These are phyloP conservation scores for Choloepus didactylus DNA, from an alignment of 2,797 vertebrate species.

Conservation along the genomic window DNA sequence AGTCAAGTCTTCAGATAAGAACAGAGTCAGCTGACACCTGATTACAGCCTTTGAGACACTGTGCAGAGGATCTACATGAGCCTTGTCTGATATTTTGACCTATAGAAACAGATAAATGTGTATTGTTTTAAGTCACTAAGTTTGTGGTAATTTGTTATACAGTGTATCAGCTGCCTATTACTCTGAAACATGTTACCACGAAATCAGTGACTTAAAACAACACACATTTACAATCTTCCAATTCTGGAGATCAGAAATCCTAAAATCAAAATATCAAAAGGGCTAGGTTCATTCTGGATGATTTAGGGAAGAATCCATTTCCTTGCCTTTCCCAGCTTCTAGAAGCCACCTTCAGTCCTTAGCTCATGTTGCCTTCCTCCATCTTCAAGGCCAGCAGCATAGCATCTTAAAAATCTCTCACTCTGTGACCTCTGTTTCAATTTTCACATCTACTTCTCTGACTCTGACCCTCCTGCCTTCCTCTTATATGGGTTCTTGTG, in stretches of 20 bases:
- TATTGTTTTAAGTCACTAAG: neutral
- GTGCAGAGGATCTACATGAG: neutral
- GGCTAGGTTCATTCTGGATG: neutral
- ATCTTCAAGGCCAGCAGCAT: neutral
- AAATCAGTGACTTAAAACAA: constrained; percentile 49
- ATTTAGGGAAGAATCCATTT: neutral
- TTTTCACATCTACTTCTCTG: neutral
- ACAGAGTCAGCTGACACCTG: neutral
- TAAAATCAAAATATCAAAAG: neutral
- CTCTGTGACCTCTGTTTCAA: neutral
- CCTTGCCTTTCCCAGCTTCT: neutral
- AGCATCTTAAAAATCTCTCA: neutral
- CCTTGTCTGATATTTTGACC: neutral
- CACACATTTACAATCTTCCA: neutral
- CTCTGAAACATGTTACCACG: neutral
- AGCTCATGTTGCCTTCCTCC: neutral
- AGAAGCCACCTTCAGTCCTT: neutral
- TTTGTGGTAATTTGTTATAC: neutral
- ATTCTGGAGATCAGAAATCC: neutral
- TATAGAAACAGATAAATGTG: constrained; percentile 8
- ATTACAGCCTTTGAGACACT: neutral
- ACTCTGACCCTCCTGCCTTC: neutral
- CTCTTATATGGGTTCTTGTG: neutral
- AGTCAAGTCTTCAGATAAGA: constrained; percentile 40
- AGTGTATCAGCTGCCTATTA: neutral